Conservation (phyloP, 2,113 vertebrate genomes). For the Coregonus clupeaformis region DNA sequence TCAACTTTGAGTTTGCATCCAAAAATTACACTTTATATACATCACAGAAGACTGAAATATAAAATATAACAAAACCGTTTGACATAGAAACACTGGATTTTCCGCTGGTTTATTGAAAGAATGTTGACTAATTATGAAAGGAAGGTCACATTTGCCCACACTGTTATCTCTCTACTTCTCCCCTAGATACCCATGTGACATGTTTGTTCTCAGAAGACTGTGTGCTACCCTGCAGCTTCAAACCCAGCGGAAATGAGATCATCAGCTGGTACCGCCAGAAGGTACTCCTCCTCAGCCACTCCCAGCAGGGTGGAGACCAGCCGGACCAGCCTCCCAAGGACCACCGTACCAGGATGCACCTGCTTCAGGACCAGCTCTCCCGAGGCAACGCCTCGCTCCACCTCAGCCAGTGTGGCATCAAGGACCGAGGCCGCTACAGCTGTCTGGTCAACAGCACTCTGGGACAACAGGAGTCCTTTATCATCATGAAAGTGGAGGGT, state of each 20-base stretch:
- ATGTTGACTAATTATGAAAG: too few relatives aligned
- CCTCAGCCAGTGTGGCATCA: conserved; percentile 37
- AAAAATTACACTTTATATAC: too few relatives aligned
- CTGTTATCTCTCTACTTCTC: neutral
- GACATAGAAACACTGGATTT: too few relatives aligned
- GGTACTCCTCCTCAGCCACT: conserved; percentile 44
- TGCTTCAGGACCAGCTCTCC: conserved; percentile 45
- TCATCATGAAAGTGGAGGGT: conserved; percentile 48
- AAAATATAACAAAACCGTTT: too few relatives aligned
- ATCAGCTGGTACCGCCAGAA: conserved; percentile 65
- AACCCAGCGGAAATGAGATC: conserved; percentile 18
- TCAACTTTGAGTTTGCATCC: too few relatives aligned
- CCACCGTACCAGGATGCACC: conserved; percentile 41
- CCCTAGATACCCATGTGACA: conserved; percentile 30
- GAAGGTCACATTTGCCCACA: neutral
- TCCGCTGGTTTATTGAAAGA: too few relatives aligned
- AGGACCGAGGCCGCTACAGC: conserved; percentile 54
- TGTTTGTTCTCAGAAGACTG: conserved; percentile 59
- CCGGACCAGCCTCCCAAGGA: neutral
- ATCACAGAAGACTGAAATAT: too few relatives aligned
- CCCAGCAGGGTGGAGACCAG: conserved; percentile 33
- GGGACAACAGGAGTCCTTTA: conserved; percentile 3
- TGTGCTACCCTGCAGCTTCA: conserved; percentile 65
- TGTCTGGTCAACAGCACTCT: conserved; percentile 55
- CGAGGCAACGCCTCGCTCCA: conserved; percentile 65